Percentiles rank a stretch among this genome's conserved stretches.
phyloP scores from a whole-genome alignment of 2,797 vertebrate species.

The Ptychadena robeensis region DNA sequence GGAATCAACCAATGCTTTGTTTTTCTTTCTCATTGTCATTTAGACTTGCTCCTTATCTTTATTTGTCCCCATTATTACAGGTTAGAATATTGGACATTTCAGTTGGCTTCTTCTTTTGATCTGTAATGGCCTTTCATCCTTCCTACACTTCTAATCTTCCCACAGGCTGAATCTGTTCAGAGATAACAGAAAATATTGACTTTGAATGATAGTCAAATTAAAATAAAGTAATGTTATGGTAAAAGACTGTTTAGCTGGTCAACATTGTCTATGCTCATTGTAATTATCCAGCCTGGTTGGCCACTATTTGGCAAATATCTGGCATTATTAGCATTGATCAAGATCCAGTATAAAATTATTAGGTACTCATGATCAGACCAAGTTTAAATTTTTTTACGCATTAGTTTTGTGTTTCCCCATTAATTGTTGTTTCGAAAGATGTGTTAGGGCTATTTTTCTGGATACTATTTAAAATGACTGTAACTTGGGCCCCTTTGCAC shows the following conservation, averaged over 20 bases:
- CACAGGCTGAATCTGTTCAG: background rate
- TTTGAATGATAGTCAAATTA: background rate
- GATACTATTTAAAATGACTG: too few relatives aligned
- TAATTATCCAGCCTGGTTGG: background rate
- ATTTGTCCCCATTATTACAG: background rate
- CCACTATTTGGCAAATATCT: background rate
- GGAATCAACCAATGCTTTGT: background rate
- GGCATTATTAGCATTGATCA: too few relatives aligned
- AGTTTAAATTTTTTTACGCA: too few relatives aligned
- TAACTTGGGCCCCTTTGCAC: too few relatives aligned
- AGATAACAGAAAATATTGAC: background rate
- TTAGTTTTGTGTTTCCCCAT: too few relatives aligned
- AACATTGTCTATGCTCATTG: too few relatives aligned
- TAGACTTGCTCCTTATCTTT: background rate
- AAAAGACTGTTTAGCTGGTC: background rate
- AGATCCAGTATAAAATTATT: too few relatives aligned
- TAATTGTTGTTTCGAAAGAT: too few relatives aligned
- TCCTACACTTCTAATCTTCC: background rate
- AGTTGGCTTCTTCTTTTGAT: background rate
- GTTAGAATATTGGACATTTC: background rate
- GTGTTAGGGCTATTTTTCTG: too few relatives aligned
- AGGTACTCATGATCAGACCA: too few relatives aligned
- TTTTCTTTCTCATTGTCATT: background rate
- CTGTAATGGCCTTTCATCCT: background rate
- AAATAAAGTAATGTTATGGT: background rate